A percentile compares a stretch with the other conserved stretches of the same genome.
Evolutionary conservation across 1,140 invertebrate species (phyloP).

Genomic region (Olivierus martensii): DNA sequence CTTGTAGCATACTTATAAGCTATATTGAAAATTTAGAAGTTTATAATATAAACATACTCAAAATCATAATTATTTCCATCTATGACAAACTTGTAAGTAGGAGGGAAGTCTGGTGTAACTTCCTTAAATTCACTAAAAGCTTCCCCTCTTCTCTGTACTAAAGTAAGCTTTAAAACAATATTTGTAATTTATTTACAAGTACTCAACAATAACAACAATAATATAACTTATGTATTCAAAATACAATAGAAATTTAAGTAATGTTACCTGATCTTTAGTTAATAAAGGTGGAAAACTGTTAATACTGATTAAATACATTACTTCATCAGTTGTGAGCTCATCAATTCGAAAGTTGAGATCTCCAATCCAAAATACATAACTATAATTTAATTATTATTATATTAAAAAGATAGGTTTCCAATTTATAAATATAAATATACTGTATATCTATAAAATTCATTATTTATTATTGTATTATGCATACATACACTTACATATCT

Average conservation of each 20-base stretch:
- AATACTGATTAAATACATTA: slow-evolving; percentile 45
- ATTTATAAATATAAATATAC: no score
- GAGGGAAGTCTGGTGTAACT: slow-evolving; percentile 57
- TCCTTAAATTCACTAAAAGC: slow-evolving; percentile 71
- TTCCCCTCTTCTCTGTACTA: slow-evolving; percentile 32
- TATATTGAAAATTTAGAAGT: no score
- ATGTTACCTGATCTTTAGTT: slow-evolving; percentile 28
- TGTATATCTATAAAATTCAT: no score
- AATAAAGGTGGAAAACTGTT: slow-evolving; percentile 44
- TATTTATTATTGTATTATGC: no score
- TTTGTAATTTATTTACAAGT: no score
- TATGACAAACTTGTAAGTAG: slow-evolving; percentile 73
- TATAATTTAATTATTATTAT: slow-evolving; percentile 25
- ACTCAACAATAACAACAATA: no score
- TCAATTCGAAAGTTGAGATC: slow-evolving; percentile 82
- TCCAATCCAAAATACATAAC: slow-evolving; percentile 90
- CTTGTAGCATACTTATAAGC: no score
- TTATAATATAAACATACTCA: slow-evolving; percentile 49
- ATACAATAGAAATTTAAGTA: no score
- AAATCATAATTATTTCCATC: slow-evolving; percentile 57
- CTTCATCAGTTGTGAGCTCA: slow-evolving; percentile 46
- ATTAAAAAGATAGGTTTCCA: no score
- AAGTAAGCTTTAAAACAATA: no score
- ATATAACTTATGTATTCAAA: no score
- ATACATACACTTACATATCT: no score